Base-by-base conservation (phyloP, 2,797 vertebrate genomes). In the Eulemur coronatus region DNA sequence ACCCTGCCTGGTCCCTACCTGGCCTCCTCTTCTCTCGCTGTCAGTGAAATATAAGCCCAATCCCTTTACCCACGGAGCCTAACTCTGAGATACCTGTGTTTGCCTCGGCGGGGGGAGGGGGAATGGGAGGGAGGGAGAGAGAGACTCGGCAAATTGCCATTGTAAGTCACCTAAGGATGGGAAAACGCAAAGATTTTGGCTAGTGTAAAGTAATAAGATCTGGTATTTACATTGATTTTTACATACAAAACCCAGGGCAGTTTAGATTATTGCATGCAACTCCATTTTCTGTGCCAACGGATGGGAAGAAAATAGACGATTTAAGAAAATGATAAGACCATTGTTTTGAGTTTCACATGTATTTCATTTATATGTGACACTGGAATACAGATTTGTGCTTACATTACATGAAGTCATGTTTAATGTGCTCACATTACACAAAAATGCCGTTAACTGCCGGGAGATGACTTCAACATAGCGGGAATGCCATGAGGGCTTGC, bases 161-260 rank as follows among this genome's bases (percentile, higher is more conserved):
- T 33, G n/a, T 12, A 70, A 57, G 50, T 35, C 50, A 80, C 33
- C 61, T 57, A 50, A 61, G 65, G 30, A n/a, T 67, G 48, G 70
- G 78, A 91, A 96, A 80, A 79, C n/a, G n/a, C 55, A 28, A 48
- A 84, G 48, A 46, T 59, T 69, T 78, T n/a, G 78, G 73, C 65
- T 70, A 38, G 80, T 72, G 52, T 63, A 46, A 80, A 93, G 95
- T 67, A 89, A 86, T 18, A 35, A 35, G 69, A 75, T 75, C 84
- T 48, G 33, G 41, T 87, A 65, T 80, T 87, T 50, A 89, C 81
- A 72, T n/a, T 6, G 46, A 57, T 48, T 93, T 96, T 92, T 70
- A 84, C 8, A 11, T 52, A 14, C 33, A 65, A 86, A 91, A 57
- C 48, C 43, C 8, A 8, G 24, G 22, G 18, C 30, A 33, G 35